Percentiles rank a stretch among this genome's conserved stretches.
Conservation (phyloP, 2,113 vertebrate species). For the Elgaria multicarinata region DNA sequence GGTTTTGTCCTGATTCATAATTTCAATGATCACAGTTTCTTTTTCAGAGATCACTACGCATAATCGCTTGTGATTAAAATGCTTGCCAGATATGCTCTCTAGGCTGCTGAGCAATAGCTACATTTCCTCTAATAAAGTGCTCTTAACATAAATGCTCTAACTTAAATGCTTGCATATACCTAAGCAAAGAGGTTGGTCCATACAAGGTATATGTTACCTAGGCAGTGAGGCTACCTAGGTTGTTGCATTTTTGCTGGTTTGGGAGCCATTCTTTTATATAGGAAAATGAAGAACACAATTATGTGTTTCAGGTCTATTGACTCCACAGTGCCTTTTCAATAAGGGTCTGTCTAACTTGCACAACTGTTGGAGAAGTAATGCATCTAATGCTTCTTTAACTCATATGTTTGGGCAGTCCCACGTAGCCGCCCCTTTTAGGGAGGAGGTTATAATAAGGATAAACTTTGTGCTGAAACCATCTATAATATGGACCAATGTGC, state of each 20-base stretch:
- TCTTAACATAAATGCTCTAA: not conserved
- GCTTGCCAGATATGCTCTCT: conserved; percentile 25
- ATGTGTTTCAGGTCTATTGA: no score
- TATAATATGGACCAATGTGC: no score
- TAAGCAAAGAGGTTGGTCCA: not conserved
- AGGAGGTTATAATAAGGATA: no score
- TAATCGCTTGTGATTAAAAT: conserved; percentile 38
- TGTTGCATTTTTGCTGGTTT: not conserved
- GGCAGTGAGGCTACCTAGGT: not conserved
- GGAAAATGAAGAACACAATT: not conserved
- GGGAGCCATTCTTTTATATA: not conserved
- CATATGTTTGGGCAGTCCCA: no score
- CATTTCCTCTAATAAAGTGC: not conserved
- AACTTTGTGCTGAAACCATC: no score
- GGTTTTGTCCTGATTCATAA: conserved; percentile 34
- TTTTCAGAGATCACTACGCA: conserved; percentile 57
- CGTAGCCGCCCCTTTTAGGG: no score
- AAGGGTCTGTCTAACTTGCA: no score
- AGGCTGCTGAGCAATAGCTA: not conserved
- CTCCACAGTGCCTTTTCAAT: no score
- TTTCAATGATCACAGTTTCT: conserved; percentile 39
- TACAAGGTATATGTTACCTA: not conserved
- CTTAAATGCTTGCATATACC: not conserved
- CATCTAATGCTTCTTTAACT: no score
- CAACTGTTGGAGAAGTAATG: no score